phyloP scores from a whole-genome alignment of 2,113 vertebrate genomes.

The Mixornis gularis region DNA sequence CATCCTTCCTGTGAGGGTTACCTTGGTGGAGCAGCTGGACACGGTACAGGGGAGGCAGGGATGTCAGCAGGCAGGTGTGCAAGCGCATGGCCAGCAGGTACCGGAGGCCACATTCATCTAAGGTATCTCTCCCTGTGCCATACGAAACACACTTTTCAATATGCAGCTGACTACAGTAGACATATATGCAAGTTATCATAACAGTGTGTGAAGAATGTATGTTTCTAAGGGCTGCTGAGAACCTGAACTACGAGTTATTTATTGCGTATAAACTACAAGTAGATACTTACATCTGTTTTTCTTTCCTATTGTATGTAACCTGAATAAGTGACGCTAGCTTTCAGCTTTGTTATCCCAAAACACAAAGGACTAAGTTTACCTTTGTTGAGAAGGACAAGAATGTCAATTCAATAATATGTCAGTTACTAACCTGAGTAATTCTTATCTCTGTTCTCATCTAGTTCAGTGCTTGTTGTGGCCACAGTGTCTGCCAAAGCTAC shows the following conservation, averaged over 20 bases:
- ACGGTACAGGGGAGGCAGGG: constrained; percentile 91
- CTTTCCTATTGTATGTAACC: not conserved
- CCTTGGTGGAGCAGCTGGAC: constrained; percentile 96
- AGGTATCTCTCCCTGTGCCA: constrained; percentile 85
- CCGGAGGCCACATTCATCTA: constrained; percentile 93
- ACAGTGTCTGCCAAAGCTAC: constrained; percentile 96
- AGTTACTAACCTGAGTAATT: constrained; percentile 83
- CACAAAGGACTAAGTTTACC: not conserved
- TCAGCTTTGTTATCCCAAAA: not conserved
- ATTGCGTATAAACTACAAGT: not conserved
- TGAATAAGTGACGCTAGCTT: not conserved
- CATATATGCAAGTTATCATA: not conserved
- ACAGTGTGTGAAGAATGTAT: not conserved
- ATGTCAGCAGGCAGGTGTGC: constrained; percentile 93
- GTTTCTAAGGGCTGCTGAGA: not conserved
- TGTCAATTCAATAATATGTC: not conserved
- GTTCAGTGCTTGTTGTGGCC: constrained; percentile 91
- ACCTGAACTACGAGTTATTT: not conserved
- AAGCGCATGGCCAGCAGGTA: constrained; percentile 96
- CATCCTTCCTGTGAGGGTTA: constrained; percentile 27
- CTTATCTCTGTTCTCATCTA: constrained; percentile 86
- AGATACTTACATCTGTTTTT: not conserved
- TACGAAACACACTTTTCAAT: not conserved
- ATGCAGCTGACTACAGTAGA: not conserved
- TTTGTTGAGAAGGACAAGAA: not conserved